Evolutionary conservation across 2,797 vertebrate genomes (phyloP).

Genomic region (Semaprochilodus insignis): DNA sequence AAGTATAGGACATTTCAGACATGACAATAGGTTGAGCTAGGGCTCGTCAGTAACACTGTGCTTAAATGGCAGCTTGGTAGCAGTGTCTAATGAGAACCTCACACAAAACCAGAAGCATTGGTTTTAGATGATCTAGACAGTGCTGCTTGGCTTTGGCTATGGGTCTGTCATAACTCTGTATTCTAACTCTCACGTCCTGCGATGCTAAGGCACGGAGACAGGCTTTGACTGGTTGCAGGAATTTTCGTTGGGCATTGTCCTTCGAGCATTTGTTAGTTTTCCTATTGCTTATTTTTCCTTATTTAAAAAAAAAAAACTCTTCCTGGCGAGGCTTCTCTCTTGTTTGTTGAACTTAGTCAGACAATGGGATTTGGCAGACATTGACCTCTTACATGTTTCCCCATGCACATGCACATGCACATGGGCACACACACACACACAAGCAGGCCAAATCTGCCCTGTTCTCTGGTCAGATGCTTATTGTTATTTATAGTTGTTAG

Average conservation of each 20-base stretch:
- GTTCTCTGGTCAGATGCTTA: slow-evolving; percentile 50
- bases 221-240: neutral
- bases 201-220: neutral
- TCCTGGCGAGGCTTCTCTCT: slow-evolving; percentile 36
- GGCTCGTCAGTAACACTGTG: neutral
- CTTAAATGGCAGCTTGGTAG: neutral
- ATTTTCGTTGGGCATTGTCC: slow-evolving; percentile 9
- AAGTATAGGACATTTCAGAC: neutral
- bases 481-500: slow-evolving; percentile 60
- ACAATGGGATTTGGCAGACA: slow-evolving; percentile 25
- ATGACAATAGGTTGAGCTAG: neutral
- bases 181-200: neutral
- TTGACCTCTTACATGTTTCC: slow-evolving; percentile 19
- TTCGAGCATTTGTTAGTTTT: slow-evolving; percentile 48
- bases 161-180: neutral
- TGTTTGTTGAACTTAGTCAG: slow-evolving; percentile 22
- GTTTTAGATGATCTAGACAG: neutral
- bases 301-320: slow-evolving; percentile 3
- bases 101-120: neutral
- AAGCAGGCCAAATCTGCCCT: slow-evolving; percentile 8
- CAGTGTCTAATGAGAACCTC: neutral
- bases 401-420: neutral
- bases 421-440: neutral
- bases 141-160: slow-evolving; percentile 1
- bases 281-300: slow-evolving; percentile 9